Base-by-base conservation (phyloP, 2,888 invertebrate genomes). In the Eristalinus aeneus region DNA sequence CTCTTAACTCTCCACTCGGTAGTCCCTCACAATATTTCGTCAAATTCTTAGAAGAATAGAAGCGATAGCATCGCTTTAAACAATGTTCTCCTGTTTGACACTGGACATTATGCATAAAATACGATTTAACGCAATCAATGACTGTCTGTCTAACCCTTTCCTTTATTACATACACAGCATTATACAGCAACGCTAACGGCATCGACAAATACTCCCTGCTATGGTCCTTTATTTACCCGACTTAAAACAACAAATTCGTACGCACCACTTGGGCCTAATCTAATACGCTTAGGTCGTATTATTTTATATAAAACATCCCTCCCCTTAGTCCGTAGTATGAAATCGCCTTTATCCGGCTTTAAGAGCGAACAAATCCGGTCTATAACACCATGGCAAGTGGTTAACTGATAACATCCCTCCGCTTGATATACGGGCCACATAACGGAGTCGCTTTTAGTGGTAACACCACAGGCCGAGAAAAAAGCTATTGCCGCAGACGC, bases 341-440 rank as follows among this genome's bases (percentile, higher is more conserved):
- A 64, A 64, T 64, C 23, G 64, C 8, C 39, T 64, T 64, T 64
- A 64, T 23, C 36, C 39, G 64, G 64, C 64, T 64, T 46, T 64
- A 64, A 64, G 39, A 23, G 64, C 20, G 39, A 64, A 46, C 64
- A 64, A 64, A 64, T 64, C 64, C 64, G 46, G 36, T 64, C 27
- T 39, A 64, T 64, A 64, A 64, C 64, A 64, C 39, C 64, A 39
- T 64, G 64, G 39, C 64, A 64, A 64, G 39, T 64, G 64, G 64
- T 64, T 64, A 64, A 64, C 64, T 46, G 39, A 64, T 64, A 64
- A 46, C 64, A 64, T 64, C 46, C 23, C 64, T 23, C n/a, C 64
- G 39, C 23, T 63, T 46, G 64, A 64, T 64, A 46, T 46, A 64
- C 64, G 64, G 39, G n/a, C 23, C 39, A 39, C 39, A 64, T 64